Evolutionary conservation across 2,797 vertebrate genomes (phyloP).

Genomic region (Onychomys arenicola): DNA sequence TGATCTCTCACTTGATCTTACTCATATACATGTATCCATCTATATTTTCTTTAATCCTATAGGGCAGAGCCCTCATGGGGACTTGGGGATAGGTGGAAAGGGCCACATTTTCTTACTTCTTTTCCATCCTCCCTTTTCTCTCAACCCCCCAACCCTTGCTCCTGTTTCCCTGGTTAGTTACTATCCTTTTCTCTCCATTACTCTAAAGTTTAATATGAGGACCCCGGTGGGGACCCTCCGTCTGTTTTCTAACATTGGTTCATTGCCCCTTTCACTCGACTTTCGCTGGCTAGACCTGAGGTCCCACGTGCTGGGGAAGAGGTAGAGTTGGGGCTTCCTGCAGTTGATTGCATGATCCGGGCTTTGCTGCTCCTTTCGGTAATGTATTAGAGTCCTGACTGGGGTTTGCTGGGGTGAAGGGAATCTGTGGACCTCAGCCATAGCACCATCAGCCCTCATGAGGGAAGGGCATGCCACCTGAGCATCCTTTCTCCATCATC

Average conservation of each 20-base stretch:
- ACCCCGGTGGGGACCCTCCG: not conserved
- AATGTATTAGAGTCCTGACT: not conserved
- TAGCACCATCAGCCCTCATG: not conserved
- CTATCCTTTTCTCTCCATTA: not conserved
- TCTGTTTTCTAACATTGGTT: not conserved
- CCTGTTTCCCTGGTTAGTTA: not conserved
- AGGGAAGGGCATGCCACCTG: not conserved
- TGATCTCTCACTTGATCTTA: not conserved
- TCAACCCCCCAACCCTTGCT: not conserved
- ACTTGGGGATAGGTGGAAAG: accelerated
- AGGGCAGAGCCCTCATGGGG: not conserved
- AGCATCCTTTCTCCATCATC: not conserved
- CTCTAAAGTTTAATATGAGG: not conserved
- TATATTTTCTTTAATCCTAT: not conserved
- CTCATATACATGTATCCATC: not conserved
- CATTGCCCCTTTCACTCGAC: not conserved
- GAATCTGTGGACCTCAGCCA: not conserved
- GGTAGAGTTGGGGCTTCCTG: not conserved
- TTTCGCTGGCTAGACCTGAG: not conserved
- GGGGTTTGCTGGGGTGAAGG: not conserved
- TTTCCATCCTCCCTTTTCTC: not conserved
- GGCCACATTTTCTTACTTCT: not conserved
- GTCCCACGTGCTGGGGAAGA: not conserved
- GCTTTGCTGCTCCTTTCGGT: not conserved
- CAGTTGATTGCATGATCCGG: not conserved